Evolutionary conservation across 1,140 invertebrate species (phyloP).

Genomic region (Paraescarpia echinospica): DNA sequence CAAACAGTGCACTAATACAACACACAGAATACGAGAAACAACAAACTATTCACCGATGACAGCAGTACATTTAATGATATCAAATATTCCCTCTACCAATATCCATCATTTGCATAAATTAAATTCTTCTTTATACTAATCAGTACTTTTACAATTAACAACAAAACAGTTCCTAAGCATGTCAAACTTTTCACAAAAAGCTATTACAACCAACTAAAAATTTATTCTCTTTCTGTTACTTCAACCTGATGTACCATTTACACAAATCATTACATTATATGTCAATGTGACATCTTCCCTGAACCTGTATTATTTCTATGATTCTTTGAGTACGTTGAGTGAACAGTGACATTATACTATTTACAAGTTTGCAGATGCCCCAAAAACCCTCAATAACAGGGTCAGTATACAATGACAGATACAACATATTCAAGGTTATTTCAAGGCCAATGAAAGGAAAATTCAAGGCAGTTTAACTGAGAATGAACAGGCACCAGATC

Average conservation of each 20-base stretch:
- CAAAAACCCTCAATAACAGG: too few relatives aligned
- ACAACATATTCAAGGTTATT: too few relatives aligned
- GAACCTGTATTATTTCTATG: not conserved
- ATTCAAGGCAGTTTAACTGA: too few relatives aligned
- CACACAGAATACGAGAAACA: constrained; percentile 22
- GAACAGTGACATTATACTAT: too few relatives aligned
- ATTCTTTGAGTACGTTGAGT: not conserved
- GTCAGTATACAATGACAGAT: too few relatives aligned
- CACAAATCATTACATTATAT: not conserved
- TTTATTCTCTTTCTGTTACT: not conserved
- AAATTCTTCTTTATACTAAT: not conserved
- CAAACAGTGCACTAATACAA: not conserved
- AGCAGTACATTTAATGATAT: not conserved
- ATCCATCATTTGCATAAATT: not conserved
- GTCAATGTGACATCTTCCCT: not conserved
- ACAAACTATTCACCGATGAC: not conserved
- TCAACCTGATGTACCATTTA: not conserved
- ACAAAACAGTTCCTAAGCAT: not conserved
- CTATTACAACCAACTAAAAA: not conserved
- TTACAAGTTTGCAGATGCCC: too few relatives aligned
- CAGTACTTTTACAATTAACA: not conserved
- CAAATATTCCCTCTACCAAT: not conserved
- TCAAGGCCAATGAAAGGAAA: too few relatives aligned
- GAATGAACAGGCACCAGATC: too few relatives aligned
- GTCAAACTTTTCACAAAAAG: not conserved